A percentile compares a stretch with the other conserved stretches of the same genome.
These are phyloP conservation scores for Drosophila sechellia DNA, from an alignment of 1,140 invertebrate genomes.

Conservation along the genomic window DNA sequence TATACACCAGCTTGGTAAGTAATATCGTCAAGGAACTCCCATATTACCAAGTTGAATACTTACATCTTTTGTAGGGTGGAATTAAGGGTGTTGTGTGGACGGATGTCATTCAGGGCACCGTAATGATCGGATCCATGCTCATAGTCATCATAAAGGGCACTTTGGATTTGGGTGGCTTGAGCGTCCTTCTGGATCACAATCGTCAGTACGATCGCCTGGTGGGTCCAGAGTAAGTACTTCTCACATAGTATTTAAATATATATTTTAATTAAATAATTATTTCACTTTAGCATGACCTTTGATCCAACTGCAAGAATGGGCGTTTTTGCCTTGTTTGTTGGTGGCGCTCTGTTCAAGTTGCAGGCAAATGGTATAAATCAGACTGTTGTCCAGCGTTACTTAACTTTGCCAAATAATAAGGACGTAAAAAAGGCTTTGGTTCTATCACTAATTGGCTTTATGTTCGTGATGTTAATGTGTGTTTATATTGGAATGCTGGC, in stretches of 20 bases:
- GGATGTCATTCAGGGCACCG: conserved; percentile 91
- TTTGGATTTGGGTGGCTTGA: conserved; percentile 90
- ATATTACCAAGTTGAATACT: too few species aligned
- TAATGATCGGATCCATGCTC: conserved; percentile 93
- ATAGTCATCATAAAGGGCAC: conserved; percentile 93
- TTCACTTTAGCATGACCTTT: conserved; percentile 86
- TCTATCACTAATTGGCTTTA: conserved; percentile 88
- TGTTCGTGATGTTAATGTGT: conserved; percentile 88
- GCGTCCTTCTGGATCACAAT: conserved; percentile 89
- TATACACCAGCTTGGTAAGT: conserved; percentile 92
- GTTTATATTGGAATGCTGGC: conserved; percentile 91
- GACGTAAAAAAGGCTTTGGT: conserved; percentile 87
- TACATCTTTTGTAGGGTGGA: conserved; percentile 88
- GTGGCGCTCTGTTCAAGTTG: conserved; percentile 91
- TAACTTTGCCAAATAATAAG: conserved; percentile 88
- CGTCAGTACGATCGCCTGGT: conserved; percentile 90
- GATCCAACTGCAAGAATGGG: conserved; percentile 90
- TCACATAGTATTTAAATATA: too few species aligned
- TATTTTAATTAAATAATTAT: conserved; percentile 83
- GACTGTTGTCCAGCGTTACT: conserved; percentile 93
- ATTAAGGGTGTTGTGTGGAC: conserved; percentile 95
- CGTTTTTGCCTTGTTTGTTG: conserved; percentile 90
- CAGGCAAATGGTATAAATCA: conserved; percentile 94
- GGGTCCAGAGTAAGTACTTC: conserved; percentile 88
- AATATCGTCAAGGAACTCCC: not conserved